Percentiles rank a stretch among this genome's conserved stretches.
Conservation (phyloP, 2,888 invertebrate genomes). For the Serrognathus titanus region DNA sequence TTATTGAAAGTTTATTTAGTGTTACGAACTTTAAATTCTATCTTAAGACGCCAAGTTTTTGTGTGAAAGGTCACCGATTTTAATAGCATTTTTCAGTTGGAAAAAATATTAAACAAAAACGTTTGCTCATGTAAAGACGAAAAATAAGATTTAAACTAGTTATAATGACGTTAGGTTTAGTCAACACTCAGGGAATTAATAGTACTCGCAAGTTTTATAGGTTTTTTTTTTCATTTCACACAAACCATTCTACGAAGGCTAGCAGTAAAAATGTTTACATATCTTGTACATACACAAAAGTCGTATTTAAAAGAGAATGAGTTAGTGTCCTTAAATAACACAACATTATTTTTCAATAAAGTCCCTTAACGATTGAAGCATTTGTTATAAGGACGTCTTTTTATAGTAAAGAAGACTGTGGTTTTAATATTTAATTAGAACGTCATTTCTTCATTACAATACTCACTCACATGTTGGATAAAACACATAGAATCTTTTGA, state of each 20-base stretch:
- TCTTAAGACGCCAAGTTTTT: background rate
- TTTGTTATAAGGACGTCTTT: too few species aligned
- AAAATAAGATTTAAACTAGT: background rate
- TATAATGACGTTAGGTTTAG: background rate
- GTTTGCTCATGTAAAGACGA: background rate
- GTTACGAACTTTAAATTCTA: background rate
- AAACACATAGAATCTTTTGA: too few species aligned
- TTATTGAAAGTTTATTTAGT: background rate
- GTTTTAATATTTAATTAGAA: too few species aligned
- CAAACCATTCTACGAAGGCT: conserved; percentile 17
- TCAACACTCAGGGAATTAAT: background rate
- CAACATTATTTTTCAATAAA: too few species aligned
- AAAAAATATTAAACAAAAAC: background rate
- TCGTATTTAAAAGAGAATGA: too few species aligned
- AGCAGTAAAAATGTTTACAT: background rate
- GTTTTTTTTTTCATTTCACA: conserved; percentile 16
- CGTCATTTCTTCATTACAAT: too few species aligned
- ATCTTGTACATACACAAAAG: background rate
- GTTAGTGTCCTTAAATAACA: too few species aligned
- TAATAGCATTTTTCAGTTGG: background rate
- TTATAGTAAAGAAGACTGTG: too few species aligned
- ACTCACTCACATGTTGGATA: too few species aligned
- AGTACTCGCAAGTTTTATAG: background rate
- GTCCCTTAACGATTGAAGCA: too few species aligned
- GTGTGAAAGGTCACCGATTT: background rate